Percentiles rank a stretch among this genome's conserved stretches.
Conservation (phyloP, 2,113 vertebrate species). For the Apistogramma diplotaenia region DNA sequence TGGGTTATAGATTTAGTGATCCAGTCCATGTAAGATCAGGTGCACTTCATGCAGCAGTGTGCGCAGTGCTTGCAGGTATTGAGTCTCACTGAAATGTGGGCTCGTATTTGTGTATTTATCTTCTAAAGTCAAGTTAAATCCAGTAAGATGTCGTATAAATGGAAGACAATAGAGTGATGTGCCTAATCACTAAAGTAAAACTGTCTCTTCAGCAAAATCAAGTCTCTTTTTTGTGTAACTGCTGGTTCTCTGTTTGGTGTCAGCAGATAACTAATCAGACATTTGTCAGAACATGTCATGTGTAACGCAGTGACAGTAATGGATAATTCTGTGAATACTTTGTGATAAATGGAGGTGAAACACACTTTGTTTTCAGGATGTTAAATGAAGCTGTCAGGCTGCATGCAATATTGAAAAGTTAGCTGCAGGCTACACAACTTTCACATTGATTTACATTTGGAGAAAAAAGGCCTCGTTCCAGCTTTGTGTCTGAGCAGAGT, state of each 20-base stretch:
- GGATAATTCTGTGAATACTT: neutral
- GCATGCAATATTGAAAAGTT: constrained; percentile 36
- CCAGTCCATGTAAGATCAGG: no score
- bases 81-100: neutral
- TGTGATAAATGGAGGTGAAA: constrained; percentile 7
- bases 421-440: constrained; percentile 4
- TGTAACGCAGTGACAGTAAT: neutral
- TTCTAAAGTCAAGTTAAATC: neutral
- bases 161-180: neutral
- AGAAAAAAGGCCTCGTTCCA: neutral
- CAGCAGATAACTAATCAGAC: neutral
- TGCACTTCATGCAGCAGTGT: neutral
- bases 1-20: no score
- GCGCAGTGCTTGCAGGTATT: no score
- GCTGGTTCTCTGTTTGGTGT: neutral
- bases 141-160: neutral
- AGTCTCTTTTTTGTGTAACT: no score
- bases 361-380: constrained; percentile 10
- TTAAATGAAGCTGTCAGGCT: constrained; percentile 24
- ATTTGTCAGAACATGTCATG: neutral
- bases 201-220: no score
- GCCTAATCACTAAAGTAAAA: neutral
- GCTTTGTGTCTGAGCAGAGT: neutral
- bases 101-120: neutral
- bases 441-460: constrained; percentile 1